phyloP scores from a whole-genome alignment of 1,140 invertebrate genomes.

The Telenomus remus region DNA sequence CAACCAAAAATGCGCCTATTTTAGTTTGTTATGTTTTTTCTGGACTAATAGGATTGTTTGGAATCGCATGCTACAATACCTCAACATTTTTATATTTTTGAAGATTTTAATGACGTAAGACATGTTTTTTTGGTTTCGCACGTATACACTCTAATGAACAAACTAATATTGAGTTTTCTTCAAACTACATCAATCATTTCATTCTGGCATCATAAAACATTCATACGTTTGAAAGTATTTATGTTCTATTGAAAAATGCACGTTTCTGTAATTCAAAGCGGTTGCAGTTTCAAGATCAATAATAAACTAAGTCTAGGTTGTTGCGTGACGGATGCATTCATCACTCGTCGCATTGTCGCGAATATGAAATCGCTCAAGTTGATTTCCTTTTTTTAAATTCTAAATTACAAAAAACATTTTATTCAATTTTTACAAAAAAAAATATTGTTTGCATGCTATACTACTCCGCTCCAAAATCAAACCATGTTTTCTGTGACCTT shows the following conservation, averaged over 20 bases:
- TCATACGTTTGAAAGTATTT: not conserved
- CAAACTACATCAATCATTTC: not conserved
- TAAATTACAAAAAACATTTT: too few relatives aligned
- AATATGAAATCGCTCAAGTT: constrained; percentile 4
- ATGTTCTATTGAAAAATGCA: too few relatives aligned
- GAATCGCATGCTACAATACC: constrained; percentile 71
- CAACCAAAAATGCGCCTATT: constrained; percentile 33
- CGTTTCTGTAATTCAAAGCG: constrained; percentile 16
- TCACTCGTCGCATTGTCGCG: constrained; percentile 11
- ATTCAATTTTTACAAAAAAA: too few relatives aligned
- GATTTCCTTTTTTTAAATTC: not conserved
- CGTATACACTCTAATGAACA: not conserved
- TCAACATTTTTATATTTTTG: constrained; percentile 73
- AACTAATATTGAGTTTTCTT: too few relatives aligned
- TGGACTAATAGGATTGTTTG: constrained; percentile 69
- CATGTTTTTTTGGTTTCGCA: constrained; percentile 47
- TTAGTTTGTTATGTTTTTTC: constrained; percentile 54
- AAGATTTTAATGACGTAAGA: constrained; percentile 72
- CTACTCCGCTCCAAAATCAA: too few relatives aligned
- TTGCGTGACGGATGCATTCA: constrained; percentile 30
- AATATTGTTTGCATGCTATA: too few relatives aligned
- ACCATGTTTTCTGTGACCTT: too few relatives aligned
- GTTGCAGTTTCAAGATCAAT: constrained; percentile 29
- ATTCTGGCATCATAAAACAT: not conserved
- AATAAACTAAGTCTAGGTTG: constrained; percentile 8